Evolutionary conservation across 2,888 invertebrate species (phyloP), one percentile per base, ranked within the genome.

Genomic region (Trilocha varians): DNA sequence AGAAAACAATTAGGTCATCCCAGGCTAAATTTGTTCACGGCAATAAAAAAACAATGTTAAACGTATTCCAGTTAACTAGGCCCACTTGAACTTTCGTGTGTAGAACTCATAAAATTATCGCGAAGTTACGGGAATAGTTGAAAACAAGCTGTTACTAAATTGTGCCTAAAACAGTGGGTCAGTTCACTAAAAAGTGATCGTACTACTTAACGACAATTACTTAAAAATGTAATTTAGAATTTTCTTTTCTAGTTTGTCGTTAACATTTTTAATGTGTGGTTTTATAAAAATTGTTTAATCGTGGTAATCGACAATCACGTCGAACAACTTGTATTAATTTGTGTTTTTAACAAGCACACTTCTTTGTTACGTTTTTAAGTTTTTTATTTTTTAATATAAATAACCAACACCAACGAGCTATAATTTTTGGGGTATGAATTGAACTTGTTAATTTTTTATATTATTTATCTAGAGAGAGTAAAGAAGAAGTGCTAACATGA

Each of bases 41-140:
- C 16, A 11, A n/a, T 15, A 59, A 53, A 46, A 46, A 50, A 56
- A 52, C 55, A 62, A 62, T 59, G 57, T 56, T 51, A 38, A 46
- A 50, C 50, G 50, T 46, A 47, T 53, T 48, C 47, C 54, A 42
- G 46, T 53, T 62, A 65, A 67, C 58, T 59, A 53, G 59, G 50
- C 58, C 61, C 56, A 60, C 66, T 72, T 66, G 55, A 70, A 70
- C 60, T 72, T 78, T 74, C 80, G 79, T 82, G 82, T 71, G 66
- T 71, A 75, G 59, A 58, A 59, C 68, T 70, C 76, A 62, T 79
- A 77, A 80, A 80, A 79, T 77, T 80, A 76, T 72, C 70, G 70
- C 68, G 49, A 57, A 75, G 63, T 74, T 71, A 71, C 66, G 66
- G 61, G 60, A 57, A 65, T 60, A 73, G 66, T 73, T 70, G 65